Percentiles rank a stretch among this genome's conserved stretches.
These are phyloP conservation scores for Ormia ochracea DNA, from an alignment of 2,888 invertebrate species.

Conservation along the genomic window DNA sequence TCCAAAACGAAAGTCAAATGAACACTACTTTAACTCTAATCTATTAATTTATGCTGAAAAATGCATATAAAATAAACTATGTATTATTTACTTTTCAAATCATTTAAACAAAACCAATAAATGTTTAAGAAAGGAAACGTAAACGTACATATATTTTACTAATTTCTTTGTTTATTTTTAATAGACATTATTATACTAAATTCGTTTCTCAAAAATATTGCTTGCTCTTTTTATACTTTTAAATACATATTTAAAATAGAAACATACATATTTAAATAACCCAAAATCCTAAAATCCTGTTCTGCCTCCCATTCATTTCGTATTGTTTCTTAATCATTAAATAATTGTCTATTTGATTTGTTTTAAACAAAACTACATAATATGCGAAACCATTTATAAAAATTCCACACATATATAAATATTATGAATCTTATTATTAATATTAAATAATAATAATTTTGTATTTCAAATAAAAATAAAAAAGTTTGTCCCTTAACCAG, in stretches of 20 bases:
- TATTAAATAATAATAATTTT: constrained; percentile 45
- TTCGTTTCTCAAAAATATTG: constrained; percentile 35
- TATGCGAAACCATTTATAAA: neutral
- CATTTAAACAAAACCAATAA: constrained; percentile 24
- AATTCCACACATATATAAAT: constrained; percentile 30
- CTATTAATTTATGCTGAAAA: constrained; percentile 59
- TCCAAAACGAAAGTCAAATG: constrained; percentile 57
- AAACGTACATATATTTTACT: constrained; percentile 51
- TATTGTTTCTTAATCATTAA: constrained; percentile 9
- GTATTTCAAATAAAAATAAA: constrained; percentile 56
- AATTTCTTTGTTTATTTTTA: constrained; percentile 50
- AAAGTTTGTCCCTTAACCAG: constrained; percentile 43
- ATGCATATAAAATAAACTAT: constrained; percentile 61
- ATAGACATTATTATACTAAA: neutral
- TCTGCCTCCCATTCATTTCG: neutral
- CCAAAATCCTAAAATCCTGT: neutral
- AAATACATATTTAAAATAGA: constrained; percentile 1
- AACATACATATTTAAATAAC: constrained; percentile 2
- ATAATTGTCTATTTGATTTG: constrained; percentile 2
- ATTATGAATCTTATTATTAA: constrained; percentile 54
- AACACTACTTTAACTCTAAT: constrained; percentile 54
- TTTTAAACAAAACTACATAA: constrained; percentile 10
- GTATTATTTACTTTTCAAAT: constrained; percentile 56
- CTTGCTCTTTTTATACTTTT: constrained; percentile 53
- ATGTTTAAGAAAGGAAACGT: constrained; percentile 1